These are phyloP conservation scores for Nestor notabilis DNA, from an alignment of 2,113 vertebrate genomes.

Conservation along the genomic window DNA sequence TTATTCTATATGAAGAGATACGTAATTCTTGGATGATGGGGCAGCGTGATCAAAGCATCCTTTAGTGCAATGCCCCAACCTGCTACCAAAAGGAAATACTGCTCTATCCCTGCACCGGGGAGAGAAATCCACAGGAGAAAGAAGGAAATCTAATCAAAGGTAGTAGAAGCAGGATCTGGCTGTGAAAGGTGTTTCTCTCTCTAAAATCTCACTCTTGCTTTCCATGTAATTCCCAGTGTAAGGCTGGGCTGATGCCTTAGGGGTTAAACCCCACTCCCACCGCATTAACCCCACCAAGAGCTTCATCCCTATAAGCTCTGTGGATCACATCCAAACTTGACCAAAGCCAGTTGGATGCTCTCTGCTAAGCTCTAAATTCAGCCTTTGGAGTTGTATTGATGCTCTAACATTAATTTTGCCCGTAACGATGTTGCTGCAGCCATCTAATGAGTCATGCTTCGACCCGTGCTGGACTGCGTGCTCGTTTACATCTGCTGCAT, in stretches of 20 bases:
- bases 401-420: fast-evolving
- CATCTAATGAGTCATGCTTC: fast-evolving
- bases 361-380: background rate
- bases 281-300: fast-evolving
- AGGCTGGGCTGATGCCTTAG: background rate
- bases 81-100: background rate
- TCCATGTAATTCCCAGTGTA: fast-evolving
- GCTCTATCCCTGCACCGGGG: background rate
- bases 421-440: fast-evolving
- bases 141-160: background rate
- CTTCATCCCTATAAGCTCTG: background rate
- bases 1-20: background rate
- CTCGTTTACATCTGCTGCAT: fast-evolving
- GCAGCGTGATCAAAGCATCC: background rate
- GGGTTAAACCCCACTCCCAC: background rate
- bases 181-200: fast-evolving
- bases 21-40: fast-evolving
- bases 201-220: background rate
- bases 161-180: background rate
- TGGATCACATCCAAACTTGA: background rate
- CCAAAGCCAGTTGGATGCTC: background rate
- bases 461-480: fast-evolving
- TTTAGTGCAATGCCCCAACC: background rate
- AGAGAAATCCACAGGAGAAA: background rate
- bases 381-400: fast-evolving